Evolutionary conservation across 1,140 invertebrate species (phyloP), one percentile per base, ranked within the genome.

Genomic region (Spodoptera litura): DNA sequence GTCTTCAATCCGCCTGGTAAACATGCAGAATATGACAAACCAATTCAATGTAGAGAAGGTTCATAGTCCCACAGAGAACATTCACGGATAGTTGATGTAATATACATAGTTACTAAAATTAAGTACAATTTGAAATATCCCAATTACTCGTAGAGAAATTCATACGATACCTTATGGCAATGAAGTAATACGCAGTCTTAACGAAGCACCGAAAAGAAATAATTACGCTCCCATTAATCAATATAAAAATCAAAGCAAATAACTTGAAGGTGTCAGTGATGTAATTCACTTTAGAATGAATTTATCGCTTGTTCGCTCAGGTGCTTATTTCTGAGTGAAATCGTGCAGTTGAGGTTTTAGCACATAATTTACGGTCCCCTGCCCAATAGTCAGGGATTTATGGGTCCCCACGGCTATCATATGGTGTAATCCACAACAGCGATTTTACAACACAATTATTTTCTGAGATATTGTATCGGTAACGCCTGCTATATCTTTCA

Each of bases 371-470:
- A 66, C 62, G 62, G 62, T 77, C 51, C 15, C 74, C 61, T 77
- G 62, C 74, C 74, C 62, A 77, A 77, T 77, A 77, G 52, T 68
- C 38, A n/a, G 61, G 62, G 53, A 77, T 77, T 77, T 77, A 77
- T 77, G 31, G 20, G 15, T 31, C 52, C 74, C 62, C 52, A 49
- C 74, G 62, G 74, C 74, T 66, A 68, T 77, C 74, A 68, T 77
- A 77, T 77, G 74, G 74, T 68, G 74, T 77, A 68, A 77, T 77
- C 62, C 62, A 58, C 25, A 12, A 52, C 35, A 58, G 62, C 12
- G 12, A 52, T 75, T 75, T 75, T 75, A 62, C 38, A 51, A 52
- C 55, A 59, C 55, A 73, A 62, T 75, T 75, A 53, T 75, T 75
- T 61, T 75, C 25, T 75, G 44, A 62, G 59, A 49, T 59, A 51